These are phyloP conservation scores for Chelonoidis abingdonii DNA, from an alignment of 2,113 vertebrate species.

Conservation along the genomic window DNA sequence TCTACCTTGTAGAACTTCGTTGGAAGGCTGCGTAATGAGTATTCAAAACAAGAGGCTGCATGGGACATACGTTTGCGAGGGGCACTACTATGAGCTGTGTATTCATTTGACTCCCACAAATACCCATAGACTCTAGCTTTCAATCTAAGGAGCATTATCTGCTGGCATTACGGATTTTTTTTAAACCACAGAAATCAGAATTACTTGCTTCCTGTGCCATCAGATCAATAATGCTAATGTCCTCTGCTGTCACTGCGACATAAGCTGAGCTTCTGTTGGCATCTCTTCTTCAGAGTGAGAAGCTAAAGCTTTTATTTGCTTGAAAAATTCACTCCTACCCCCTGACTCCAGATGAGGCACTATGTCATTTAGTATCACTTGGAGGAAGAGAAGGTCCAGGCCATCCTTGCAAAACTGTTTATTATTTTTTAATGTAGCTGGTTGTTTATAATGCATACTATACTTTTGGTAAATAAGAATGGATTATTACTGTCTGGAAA, in stretches of 20 bases:
- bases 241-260: neutral
- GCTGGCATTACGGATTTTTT: neutral
- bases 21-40: neutral
- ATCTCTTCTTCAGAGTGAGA: neutral
- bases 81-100: neutral
- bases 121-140: neutral
- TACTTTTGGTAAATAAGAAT: neutral
- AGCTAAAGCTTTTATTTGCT: neutral
- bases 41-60: neutral
- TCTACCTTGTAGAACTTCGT: neutral
- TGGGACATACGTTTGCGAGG: neutral
- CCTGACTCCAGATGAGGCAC: neutral
- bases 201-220: neutral
- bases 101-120: fast-evolving
- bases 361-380: neutral
- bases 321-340: neutral
- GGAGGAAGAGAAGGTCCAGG: neutral
- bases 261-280: neutral
- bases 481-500: conserved; percentile 14
- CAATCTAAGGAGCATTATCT: neutral
- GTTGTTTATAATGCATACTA: neutral
- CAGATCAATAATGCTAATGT: neutral
- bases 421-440: neutral
- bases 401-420: neutral
- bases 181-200: neutral